These are phyloP conservation scores for Spisula solida DNA, from an alignment of 2,888 invertebrate genomes.

Conservation along the genomic window DNA sequence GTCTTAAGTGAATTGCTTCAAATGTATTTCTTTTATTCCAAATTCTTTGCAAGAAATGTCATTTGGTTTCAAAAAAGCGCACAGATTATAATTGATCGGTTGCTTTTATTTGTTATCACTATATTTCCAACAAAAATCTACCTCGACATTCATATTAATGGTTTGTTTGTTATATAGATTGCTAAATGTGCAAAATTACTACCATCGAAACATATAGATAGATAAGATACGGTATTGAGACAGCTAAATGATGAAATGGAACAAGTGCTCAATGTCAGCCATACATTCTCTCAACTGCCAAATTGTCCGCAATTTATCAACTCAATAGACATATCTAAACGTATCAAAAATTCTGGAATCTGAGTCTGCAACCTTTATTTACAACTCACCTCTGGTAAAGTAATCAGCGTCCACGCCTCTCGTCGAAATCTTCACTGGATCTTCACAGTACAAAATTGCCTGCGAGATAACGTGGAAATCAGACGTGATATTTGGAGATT, in stretches of 20 bases:
- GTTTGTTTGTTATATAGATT: conserved; percentile 30
- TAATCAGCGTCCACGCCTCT: conserved; percentile 65
- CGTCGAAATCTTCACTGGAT: conserved; percentile 58
- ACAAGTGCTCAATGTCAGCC: conserved; percentile 70
- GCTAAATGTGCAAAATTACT: conserved; percentile 64
- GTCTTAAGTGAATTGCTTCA: neutral
- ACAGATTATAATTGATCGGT: neutral
- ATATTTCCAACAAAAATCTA: neutral
- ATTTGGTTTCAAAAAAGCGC: conserved; percentile 3
- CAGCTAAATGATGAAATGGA: conserved; percentile 69
- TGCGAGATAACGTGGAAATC: conserved; percentile 68
- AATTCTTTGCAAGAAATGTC: neutral
- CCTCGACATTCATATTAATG: conserved; percentile 35
- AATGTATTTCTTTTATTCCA: neutral
- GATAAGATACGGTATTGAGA: conserved; percentile 64
- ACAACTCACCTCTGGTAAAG: conserved; percentile 64
- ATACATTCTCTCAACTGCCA: conserved; percentile 66
- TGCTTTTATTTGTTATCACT: neutral
- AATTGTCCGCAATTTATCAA: conserved; percentile 70
- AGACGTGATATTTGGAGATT: conserved; percentile 69
- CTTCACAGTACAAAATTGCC: conserved; percentile 65
- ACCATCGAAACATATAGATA: conserved; percentile 64
- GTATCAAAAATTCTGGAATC: conserved; percentile 61
- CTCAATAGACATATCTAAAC: conserved; percentile 64
- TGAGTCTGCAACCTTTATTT: conserved; percentile 61